These are phyloP conservation scores for Horisme vitalbata DNA, from an alignment of 2,888 invertebrate species.

Conservation along the genomic window DNA sequence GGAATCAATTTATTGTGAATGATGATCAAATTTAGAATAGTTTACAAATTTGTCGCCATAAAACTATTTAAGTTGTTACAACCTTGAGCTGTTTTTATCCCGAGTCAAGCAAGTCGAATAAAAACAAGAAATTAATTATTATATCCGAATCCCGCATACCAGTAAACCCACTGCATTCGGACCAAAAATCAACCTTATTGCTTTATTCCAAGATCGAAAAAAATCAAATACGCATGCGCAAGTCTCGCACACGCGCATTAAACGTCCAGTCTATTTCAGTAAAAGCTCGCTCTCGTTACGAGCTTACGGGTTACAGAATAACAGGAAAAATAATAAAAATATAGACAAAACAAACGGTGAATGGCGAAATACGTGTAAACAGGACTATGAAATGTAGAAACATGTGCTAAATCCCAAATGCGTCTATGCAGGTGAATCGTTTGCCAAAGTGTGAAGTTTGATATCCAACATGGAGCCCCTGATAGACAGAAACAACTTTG, in stretches of 20 bases:
- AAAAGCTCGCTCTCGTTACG: constrained; percentile 42
- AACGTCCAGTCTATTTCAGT: constrained; percentile 78
- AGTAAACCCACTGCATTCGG: constrained; percentile 2
- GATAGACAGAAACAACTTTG: constrained; percentile 92
- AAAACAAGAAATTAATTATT: neutral
- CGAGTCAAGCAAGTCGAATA: neutral
- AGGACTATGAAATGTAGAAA: constrained; percentile 10
- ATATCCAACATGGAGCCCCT: constrained; percentile 85
- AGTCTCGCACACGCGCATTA: constrained; percentile 55
- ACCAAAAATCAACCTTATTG: constrained; percentile 6
- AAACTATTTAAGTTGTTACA: no score
- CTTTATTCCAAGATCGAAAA: neutral
- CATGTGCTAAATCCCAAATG: constrained; percentile 39
- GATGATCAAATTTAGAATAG: no score
- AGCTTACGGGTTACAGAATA: constrained; percentile 25
- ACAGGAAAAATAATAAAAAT: constrained; percentile 7
- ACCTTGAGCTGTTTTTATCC: no score
- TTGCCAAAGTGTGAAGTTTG: constrained; percentile 65
- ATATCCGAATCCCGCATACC: constrained; percentile 1
- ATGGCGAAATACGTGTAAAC: constrained; percentile 16
- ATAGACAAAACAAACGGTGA: constrained; percentile 22
- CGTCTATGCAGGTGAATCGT: constrained; percentile 69
- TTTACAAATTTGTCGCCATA: no score
- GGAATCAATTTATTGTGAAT: no score
- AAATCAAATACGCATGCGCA: constrained; percentile 57